These are phyloP conservation scores for Spicauda simplicius DNA, from an alignment of 2,888 invertebrate species.

Conservation along the genomic window DNA sequence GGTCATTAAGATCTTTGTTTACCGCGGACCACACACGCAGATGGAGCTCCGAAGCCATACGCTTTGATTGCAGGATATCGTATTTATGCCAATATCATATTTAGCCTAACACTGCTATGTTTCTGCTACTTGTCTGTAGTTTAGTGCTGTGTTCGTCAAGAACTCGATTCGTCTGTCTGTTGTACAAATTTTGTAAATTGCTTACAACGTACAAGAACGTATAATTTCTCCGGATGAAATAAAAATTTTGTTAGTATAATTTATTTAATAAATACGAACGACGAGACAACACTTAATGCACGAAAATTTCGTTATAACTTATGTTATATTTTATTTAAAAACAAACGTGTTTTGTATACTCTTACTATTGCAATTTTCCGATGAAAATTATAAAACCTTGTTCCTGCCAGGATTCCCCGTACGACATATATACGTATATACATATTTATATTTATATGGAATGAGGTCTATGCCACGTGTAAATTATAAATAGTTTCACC, in stretches of 20 bases:
- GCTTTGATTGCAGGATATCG: slow-evolving; percentile 80
- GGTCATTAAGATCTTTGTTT: slow-evolving; percentile 80
- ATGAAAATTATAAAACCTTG: no score
- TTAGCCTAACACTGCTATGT: slow-evolving; percentile 47
- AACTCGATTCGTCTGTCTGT: slow-evolving; percentile 4
- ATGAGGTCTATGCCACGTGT: slow-evolving; percentile 4
- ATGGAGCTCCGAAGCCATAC: slow-evolving; percentile 67
- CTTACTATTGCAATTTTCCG: no score
- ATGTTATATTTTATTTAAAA: no score
- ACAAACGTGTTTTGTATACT: no score
- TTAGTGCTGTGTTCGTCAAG: slow-evolving; percentile 16
- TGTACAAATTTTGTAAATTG: background rate
- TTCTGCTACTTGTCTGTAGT: slow-evolving; percentile 22
- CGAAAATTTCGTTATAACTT: no score
- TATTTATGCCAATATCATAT: slow-evolving; percentile 74
- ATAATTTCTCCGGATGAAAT: no score
- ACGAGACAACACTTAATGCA: no score
- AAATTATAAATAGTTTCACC: background rate
- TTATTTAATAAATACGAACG: no score
- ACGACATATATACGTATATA: no score
- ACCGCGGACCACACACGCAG: slow-evolving; percentile 77
- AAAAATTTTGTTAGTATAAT: no score
- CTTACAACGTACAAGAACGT: background rate
- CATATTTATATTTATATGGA: background rate
- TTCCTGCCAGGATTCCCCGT: no score